Evolutionary conservation across 2,797 vertebrate species (phyloP).

Genomic region (Lepilemur ruficaudatus): DNA sequence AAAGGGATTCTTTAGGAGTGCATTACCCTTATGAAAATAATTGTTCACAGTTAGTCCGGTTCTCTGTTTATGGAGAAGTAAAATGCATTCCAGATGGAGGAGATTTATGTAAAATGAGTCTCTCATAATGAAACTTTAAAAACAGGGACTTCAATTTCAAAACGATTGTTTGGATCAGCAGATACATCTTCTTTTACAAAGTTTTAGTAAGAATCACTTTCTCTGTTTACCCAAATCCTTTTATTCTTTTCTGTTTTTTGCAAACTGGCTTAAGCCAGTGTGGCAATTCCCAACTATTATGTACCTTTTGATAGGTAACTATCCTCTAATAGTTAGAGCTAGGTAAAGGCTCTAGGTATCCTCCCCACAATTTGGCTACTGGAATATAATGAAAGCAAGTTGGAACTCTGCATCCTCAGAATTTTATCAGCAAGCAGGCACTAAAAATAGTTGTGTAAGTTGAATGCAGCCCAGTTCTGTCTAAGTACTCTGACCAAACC

Average conservation of each 20-base stretch:
- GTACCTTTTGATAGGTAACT: background rate
- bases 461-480: background rate
- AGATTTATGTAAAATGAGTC: constrained; percentile 67
- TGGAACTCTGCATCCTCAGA: background rate
- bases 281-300: background rate
- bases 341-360: background rate
- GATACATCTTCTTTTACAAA: constrained; percentile 25
- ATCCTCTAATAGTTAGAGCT: background rate
- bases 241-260: background rate
- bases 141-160: constrained; percentile 58
- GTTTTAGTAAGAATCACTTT: background rate
- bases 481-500: background rate
- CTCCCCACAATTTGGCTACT: background rate
- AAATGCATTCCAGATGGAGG: constrained; percentile 83
- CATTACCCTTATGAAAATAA: constrained; percentile 76
- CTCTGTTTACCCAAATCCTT: background rate
- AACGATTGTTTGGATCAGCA: constrained; percentile 40
- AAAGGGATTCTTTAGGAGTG: constrained; percentile 73
- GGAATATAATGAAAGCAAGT: background rate
- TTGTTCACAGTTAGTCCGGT: constrained; percentile 75
- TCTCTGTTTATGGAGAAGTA: constrained; percentile 78
- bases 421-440: background rate
- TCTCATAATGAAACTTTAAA: constrained; percentile 75
- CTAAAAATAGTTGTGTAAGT: background rate
- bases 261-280: background rate